These are phyloP conservation scores for Tachycineta bicolor DNA, from an alignment of 2,113 vertebrate species.

Conservation along the genomic window DNA sequence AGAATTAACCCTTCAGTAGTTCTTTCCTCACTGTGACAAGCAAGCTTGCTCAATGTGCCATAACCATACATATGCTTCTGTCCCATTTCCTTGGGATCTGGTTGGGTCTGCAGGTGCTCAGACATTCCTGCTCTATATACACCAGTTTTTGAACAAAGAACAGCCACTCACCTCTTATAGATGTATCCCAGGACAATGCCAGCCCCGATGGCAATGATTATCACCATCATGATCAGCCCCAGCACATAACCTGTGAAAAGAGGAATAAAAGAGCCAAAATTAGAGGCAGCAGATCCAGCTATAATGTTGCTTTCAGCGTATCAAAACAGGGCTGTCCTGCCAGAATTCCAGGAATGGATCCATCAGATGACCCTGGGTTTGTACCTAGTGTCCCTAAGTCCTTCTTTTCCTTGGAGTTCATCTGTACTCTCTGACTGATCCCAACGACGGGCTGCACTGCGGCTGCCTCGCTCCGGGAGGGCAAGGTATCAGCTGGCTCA, in stretches of 20 bases:
- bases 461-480: conserved; percentile 71
- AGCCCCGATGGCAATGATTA: conserved; percentile 87
- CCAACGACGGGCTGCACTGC: conserved; percentile 85
- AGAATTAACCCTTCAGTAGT: neutral
- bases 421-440: conserved; percentile 86
- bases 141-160: neutral
- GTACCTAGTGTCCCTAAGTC: conserved; percentile 89
- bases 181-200: conserved; percentile 91
- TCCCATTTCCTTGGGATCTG: neutral
- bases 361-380: neutral
- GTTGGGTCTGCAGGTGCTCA: neutral
- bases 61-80: neutral
- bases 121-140: neutral
- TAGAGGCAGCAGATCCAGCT: neutral
- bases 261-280: neutral
- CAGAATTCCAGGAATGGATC: neutral
- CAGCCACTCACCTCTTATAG: conserved; percentile 88
- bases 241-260: conserved; percentile 83
- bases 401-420: conserved; percentile 87
- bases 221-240: conserved; percentile 87
- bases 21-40: neutral
- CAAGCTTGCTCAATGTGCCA: neutral
- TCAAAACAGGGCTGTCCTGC: neutral
- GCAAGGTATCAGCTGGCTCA: conserved; percentile 60
- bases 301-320: neutral